These are phyloP conservation scores for Nesometra sesokonis DNA, from an alignment of 35 echinoderm and acorn worm genomes.

Conservation along the genomic window DNA sequence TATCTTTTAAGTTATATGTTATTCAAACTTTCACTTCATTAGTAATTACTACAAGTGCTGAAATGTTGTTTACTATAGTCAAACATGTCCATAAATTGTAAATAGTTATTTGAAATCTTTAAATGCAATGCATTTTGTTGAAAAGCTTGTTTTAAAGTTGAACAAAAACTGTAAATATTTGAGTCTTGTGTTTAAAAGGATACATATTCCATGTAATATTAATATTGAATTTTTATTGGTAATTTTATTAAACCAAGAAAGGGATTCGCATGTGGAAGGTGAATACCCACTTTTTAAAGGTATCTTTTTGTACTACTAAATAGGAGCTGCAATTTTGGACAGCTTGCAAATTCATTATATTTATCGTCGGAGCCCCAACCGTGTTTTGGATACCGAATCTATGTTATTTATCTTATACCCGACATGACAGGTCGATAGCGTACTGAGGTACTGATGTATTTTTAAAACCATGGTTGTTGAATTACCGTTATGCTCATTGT, in stretches of 20 bases:
- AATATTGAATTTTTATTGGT: neutral
- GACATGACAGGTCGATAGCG: neutral
- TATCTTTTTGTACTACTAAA: neutral
- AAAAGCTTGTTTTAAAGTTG: neutral
- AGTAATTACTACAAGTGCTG: neutral
- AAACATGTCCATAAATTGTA: neutral
- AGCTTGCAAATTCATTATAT: neutral
- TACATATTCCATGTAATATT: neutral
- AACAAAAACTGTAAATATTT: neutral
- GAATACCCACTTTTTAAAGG: neutral
- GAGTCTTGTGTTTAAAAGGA: neutral
- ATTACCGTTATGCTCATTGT: neutral
- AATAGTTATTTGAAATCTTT: neutral
- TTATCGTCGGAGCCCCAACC: neutral
- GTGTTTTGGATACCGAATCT: neutral
- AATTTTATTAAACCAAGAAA: neutral
- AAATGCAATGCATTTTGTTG: neutral
- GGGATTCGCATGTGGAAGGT: neutral
- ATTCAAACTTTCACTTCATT: neutral
- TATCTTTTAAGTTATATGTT: neutral
- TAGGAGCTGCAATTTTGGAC: neutral
- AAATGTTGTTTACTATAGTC: neutral
- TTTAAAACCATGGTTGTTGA: neutral
- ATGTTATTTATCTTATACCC: neutral
- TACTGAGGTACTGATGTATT: neutral